Percentiles rank a stretch among this genome's conserved stretches.
phyloP scores from a whole-genome alignment of 2,113 vertebrate species.

The Colaptes auratus region DNA sequence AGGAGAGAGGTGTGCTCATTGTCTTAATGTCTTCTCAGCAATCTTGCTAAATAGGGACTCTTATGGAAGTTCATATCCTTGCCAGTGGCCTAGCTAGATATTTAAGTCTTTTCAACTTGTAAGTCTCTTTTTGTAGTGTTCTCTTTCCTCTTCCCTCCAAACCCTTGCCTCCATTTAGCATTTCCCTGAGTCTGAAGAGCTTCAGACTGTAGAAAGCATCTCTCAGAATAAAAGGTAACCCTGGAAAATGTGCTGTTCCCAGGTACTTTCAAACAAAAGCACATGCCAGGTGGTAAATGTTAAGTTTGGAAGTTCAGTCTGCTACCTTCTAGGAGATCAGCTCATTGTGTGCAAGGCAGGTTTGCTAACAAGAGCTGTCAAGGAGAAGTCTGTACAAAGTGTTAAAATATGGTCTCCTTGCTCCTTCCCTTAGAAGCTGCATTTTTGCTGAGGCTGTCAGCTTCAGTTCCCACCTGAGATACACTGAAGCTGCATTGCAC shows the following conservation, averaged over 20 bases:
- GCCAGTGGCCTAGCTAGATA: neutral
- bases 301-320: neutral
- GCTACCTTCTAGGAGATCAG: neutral
- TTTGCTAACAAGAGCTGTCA: neutral
- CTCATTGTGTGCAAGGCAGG: neutral
- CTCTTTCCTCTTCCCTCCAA: neutral
- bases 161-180: neutral
- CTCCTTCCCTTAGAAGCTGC: neutral
- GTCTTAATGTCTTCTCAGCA: neutral
- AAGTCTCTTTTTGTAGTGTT: neutral
- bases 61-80: neutral
- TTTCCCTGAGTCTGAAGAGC: neutral
- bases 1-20: neutral
- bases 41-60: neutral
- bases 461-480: neutral
- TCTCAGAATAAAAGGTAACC: neutral
- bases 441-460: neutral
- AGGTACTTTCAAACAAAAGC: neutral
- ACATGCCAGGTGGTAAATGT: neutral
- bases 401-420: fast-evolving
- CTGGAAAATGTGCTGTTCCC: neutral
- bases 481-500: neutral
- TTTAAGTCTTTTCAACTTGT: neutral
- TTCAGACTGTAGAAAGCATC: neutral
- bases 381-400: neutral